phyloP scores from a whole-genome alignment of 2,888 invertebrate genomes.

The Ornithoptera priamus region DNA sequence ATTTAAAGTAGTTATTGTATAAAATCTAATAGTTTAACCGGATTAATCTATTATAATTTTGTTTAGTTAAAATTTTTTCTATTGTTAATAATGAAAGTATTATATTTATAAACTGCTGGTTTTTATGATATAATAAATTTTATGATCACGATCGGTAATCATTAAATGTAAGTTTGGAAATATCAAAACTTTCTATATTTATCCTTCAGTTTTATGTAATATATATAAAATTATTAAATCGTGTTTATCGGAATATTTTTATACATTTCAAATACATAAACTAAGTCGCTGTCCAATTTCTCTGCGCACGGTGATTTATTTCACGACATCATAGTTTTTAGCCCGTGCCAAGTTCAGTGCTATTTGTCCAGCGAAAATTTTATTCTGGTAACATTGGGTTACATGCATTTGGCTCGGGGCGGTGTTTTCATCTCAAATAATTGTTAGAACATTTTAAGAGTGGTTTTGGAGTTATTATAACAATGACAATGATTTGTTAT shows the following conservation, averaged over 20 bases:
- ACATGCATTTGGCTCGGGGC: conserved; percentile 34
- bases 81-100: neutral
- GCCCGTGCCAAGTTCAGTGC: conserved; percentile 37
- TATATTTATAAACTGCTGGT: too few species aligned
- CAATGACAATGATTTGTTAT: neutral
- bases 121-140: neutral
- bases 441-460: conserved; percentile 29
- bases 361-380: conserved; percentile 36
- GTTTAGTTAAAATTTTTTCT: neutral
- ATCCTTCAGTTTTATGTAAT: neutral
- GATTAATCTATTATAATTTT: neutral
- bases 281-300: conserved; percentile 26
- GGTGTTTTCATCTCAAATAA: conserved; percentile 33
- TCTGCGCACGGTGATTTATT: conserved; percentile 28
- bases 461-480: neutral
- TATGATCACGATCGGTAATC: neutral
- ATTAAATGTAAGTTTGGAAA: neutral
- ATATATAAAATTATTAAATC: conserved; percentile 10
- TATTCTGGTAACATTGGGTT: conserved; percentile 34
- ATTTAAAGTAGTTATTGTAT: neutral
- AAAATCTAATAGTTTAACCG: neutral
- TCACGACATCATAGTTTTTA: conserved; percentile 29
- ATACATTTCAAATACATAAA: conserved; percentile 24
- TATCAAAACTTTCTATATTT: neutral
- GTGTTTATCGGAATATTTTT: conserved; percentile 20